Evolutionary conservation across 2,113 vertebrate genomes (phyloP).

Genomic region (Manacus vitellinus): DNA sequence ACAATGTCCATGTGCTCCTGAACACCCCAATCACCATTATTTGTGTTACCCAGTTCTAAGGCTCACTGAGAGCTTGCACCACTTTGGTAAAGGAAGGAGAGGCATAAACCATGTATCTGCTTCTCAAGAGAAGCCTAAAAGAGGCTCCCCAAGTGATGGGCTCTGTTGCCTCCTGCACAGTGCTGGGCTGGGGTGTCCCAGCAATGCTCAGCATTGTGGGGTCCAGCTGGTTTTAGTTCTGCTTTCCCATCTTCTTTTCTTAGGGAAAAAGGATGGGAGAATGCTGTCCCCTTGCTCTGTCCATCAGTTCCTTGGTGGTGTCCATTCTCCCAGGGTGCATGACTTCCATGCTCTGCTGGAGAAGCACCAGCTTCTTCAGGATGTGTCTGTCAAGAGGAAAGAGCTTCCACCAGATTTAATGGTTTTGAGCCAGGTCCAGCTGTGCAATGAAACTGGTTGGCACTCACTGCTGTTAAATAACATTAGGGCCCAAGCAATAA

Average conservation of each 20-base stretch:
- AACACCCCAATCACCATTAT: not conserved
- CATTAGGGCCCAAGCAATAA: constrained; percentile 15
- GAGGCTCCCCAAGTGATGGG: not conserved
- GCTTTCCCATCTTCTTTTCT: not conserved
- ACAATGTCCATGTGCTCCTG: not conserved
- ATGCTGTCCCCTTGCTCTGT: not conserved
- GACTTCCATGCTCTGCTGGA: not conserved
- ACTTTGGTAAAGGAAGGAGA: not conserved
- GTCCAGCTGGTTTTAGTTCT: not conserved
- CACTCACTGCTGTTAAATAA: not conserved
- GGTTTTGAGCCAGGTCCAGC: not conserved
- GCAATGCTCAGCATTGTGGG: not conserved
- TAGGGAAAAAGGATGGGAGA: not conserved
- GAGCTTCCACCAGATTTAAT: not conserved
- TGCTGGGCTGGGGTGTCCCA: not conserved
- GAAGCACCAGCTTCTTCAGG: not conserved
- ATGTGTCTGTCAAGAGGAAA: not conserved
- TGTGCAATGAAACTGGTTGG: not conserved
- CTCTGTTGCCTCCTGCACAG: not conserved
- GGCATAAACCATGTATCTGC: not conserved
- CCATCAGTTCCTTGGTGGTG: not conserved
- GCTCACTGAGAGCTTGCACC: not conserved
- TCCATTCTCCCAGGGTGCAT: rapidly evolving
- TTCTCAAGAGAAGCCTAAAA: not conserved
- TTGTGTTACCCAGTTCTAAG: not conserved